Conservation (phyloP, 2,888 invertebrate genomes). For the Folsomia manolachei region DNA sequence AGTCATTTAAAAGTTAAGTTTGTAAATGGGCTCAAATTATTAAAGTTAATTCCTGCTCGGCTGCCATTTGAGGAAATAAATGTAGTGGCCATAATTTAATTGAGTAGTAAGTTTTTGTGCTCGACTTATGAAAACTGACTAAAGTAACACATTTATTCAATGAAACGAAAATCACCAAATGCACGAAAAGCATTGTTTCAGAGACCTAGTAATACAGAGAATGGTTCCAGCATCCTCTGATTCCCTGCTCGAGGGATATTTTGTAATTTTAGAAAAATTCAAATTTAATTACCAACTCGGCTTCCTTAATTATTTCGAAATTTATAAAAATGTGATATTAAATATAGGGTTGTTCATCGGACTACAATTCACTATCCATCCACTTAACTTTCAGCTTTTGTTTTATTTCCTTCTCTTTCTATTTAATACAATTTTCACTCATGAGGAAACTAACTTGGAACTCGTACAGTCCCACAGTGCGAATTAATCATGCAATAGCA, state of each 20-base stretch:
- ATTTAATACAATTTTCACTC: neutral
- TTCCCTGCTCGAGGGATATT: constrained; percentile 9
- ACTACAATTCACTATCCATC: neutral
- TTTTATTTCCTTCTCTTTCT: neutral
- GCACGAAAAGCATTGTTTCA: neutral
- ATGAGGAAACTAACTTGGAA: too few species aligned
- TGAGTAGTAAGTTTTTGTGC: neutral
- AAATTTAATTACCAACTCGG: neutral
- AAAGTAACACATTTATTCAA: too few species aligned
- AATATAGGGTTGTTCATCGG: neutral
- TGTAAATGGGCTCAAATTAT: too few species aligned
- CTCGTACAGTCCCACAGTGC: neutral
- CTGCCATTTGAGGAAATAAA: neutral
- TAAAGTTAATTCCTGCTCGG: too few species aligned
- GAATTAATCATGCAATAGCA: constrained; percentile 14
- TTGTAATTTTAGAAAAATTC: constrained; percentile 1
- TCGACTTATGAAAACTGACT: too few species aligned
- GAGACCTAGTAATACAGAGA: neutral
- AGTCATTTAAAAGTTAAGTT: neutral
- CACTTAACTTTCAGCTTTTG: neutral
- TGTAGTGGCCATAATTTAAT: neutral
- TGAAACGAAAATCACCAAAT: too few species aligned
- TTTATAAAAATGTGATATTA: neutral
- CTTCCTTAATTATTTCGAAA: constrained; percentile 12
- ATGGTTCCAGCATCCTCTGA: neutral